Evolutionary conservation across 2,113 vertebrate genomes (phyloP), one percentile per base, ranked within the genome.

Genomic region (Paradoxurus hermaphroditus): DNA sequence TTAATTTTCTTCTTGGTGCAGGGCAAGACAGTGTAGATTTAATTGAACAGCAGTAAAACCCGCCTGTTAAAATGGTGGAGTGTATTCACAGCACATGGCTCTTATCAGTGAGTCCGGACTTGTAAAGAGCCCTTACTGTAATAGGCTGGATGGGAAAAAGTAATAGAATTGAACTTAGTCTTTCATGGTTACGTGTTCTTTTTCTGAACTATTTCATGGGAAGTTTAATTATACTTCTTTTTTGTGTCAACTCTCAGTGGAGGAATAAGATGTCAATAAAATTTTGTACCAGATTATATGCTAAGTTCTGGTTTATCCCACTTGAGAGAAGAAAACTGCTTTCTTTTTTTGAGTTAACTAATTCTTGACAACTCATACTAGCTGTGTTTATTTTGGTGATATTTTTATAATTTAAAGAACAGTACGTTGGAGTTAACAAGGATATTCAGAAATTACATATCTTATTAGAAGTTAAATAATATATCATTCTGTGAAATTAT

Each of bases 391-490:
- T 91, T 92, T 94, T 65, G 70, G 31, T 92, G 31, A 2, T 72
- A 62, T 81, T 92, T 97, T 87, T 86, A 70, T 84, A 73, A 82
- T 59, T 77, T 87, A 77, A 77, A 90, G 46, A 93, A 62, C 23
- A 73, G 83, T 86, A 29, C 75, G 29, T 85, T 88, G 11, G 75
- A 59, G 25, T 95, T 72, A 96, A 85, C 8, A n/a, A 88, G 34
- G 23, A 19, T 91, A 59, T 10, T 73, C 49, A 79, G 44, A 97
- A 73, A 53, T 72, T 31, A 85, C 31, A 25, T 68, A 67, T 82
- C 41, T 94, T 77, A 62, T 85, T 95, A 90, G 93, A 88, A 82
- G 23, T 67, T 93, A 91, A 63, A 75, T 90, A 86, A 89, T 67
- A 8, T 87, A 41, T 86, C 53, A 84, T 79, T 78, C 39, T 86